Percentiles rank a stretch among this genome's conserved stretches.
phyloP scores from a whole-genome alignment of 1,140 invertebrate genomes.

The Drosophila oshimai region DNA sequence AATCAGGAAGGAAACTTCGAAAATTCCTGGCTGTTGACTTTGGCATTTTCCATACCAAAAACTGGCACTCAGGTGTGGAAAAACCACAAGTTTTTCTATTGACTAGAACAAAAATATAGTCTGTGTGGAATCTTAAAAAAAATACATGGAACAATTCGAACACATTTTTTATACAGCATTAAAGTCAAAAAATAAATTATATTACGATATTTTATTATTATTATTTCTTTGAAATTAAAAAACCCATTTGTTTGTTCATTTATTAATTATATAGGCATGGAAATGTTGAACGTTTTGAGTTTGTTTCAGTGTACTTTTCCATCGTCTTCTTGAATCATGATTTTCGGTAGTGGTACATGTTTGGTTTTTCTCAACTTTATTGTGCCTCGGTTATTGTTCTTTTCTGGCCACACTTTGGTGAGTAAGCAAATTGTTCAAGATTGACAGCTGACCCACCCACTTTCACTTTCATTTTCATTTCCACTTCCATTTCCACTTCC shows the following conservation, averaged over 20 bases:
- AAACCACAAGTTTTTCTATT: too few relatives aligned
- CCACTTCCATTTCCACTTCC: neutral
- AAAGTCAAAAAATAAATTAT: neutral
- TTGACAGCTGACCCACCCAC: conserved; percentile 48
- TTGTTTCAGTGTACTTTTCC: neutral
- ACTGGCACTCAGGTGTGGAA: too few relatives aligned
- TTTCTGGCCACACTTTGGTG: conserved; percentile 52
- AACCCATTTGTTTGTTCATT: too few relatives aligned
- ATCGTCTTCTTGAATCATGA: neutral
- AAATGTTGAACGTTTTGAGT: too few relatives aligned
- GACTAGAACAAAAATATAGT: too few relatives aligned
- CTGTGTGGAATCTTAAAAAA: neutral
- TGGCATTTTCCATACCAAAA: conserved; percentile 38
- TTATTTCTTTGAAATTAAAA: too few relatives aligned
- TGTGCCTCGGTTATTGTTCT: conserved; percentile 39
- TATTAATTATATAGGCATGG: too few relatives aligned
- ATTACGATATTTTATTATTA: too few relatives aligned
- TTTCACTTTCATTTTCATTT: neutral
- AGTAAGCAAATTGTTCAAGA: conserved; percentile 70
- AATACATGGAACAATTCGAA: conserved; percentile 5
- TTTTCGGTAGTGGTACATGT: neutral
- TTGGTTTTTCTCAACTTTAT: conserved; percentile 33
- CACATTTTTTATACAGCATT: conserved; percentile 2
- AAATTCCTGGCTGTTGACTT: conserved; percentile 52
- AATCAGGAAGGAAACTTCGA: conserved; percentile 48